These are phyloP conservation scores for Odontocerum albicorne DNA, from an alignment of 2,888 invertebrate species.

Conservation along the genomic window DNA sequence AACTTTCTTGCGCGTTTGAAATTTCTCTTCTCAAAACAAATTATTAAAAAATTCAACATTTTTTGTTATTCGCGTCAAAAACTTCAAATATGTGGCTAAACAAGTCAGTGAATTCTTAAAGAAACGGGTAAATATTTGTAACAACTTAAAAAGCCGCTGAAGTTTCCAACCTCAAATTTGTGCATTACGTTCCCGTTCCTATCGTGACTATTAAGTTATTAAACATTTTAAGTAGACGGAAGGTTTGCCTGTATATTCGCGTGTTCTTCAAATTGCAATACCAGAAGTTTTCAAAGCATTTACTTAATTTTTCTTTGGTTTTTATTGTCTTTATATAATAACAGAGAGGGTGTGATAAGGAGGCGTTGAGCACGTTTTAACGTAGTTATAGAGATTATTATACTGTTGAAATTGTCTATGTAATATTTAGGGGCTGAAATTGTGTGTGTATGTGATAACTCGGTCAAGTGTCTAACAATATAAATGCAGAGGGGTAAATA, in stretches of 20 bases:
- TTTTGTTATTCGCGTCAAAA: background rate
- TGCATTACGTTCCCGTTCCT: conserved; percentile 2
- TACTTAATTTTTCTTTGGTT: too few relatives aligned
- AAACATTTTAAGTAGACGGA: conserved; percentile 24
- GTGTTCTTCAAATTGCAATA: background rate
- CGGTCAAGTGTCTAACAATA: too few relatives aligned
- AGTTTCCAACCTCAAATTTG: conserved; percentile 13
- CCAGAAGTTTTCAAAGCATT: background rate
- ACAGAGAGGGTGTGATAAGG: too few relatives aligned
- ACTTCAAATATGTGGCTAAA: conserved; percentile 5
- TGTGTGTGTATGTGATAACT: too few relatives aligned
- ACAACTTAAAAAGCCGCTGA: conserved; percentile 18
- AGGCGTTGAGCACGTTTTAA: too few relatives aligned
- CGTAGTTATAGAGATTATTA: too few relatives aligned
- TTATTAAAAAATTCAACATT: background rate
- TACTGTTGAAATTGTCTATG: too few relatives aligned
- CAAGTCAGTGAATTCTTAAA: conserved; percentile 12
- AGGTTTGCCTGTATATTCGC: background rate
- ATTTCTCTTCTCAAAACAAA: background rate
- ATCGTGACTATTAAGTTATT: conserved; percentile 36
- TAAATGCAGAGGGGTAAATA: too few relatives aligned
- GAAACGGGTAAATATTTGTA: conserved; percentile 20
- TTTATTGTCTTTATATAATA: too few relatives aligned
- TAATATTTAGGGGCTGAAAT: too few relatives aligned
- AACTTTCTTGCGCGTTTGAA: background rate